Conservation (phyloP, 2,113 vertebrate species). For the Paradisaea rubra region DNA sequence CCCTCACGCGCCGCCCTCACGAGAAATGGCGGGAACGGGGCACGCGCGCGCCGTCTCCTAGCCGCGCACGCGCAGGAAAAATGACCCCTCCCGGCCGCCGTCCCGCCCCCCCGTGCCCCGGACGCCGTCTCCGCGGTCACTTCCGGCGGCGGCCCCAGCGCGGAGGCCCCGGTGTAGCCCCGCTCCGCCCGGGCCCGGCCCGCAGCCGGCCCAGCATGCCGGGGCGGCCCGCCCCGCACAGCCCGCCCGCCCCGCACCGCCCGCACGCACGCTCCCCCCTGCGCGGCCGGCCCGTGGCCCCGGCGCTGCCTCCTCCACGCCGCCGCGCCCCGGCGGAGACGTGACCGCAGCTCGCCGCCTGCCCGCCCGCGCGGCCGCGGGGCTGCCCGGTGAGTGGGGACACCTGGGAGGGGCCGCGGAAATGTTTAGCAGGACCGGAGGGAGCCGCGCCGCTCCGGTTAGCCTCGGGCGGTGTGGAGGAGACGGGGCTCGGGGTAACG, state of each 20-base stretch:
- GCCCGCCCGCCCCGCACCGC: not conserved
- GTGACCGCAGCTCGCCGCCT: not conserved
- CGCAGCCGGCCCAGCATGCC: not conserved
- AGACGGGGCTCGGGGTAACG: not conserved
- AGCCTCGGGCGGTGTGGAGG: not conserved
- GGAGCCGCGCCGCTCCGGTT: too few species aligned
- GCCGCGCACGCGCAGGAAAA: not conserved
- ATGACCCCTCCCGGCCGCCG: not conserved
- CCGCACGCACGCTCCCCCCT: not conserved
- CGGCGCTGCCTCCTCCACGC: not conserved
- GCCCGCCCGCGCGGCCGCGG: not conserved
- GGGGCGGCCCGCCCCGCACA: not conserved
- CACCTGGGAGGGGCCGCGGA: not conserved
- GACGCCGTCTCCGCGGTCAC: not conserved
- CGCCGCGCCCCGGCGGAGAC: not conserved
- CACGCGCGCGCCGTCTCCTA: not conserved
- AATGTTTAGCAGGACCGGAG: not conserved
- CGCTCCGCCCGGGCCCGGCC: not conserved
- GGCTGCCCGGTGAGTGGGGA: constrained; percentile 12
- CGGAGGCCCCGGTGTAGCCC: too few species aligned
- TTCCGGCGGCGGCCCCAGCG: not conserved
- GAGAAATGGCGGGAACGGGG: not conserved
- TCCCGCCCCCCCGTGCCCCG: not conserved
- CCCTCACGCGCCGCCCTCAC: not conserved
- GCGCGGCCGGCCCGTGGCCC: not conserved